These are phyloP conservation scores for Girardinichthys multiradiatus DNA, from an alignment of 2,113 vertebrate genomes.

Conservation along the genomic window DNA sequence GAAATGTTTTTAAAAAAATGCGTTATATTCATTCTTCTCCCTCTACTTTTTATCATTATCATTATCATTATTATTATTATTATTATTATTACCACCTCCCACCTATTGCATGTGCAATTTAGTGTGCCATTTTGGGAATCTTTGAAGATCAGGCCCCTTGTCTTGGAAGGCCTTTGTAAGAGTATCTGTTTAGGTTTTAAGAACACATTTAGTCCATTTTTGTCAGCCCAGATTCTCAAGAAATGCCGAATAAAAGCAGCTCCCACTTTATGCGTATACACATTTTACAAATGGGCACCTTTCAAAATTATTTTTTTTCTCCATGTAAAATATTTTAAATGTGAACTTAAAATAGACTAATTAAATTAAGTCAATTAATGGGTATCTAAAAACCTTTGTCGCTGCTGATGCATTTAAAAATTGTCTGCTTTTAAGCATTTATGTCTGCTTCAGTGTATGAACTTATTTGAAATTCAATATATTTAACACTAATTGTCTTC, in stretches of 20 bases:
- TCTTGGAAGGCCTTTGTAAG: background rate
- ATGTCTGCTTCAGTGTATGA: background rate
- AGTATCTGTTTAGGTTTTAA: background rate
- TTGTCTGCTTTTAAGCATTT: slow-evolving; percentile 3
- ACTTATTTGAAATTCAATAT: background rate
- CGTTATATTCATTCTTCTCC: no score
- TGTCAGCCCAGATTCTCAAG: no score
- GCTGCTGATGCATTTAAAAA: background rate
- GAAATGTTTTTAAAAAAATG: no score
- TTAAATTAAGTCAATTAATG: background rate
- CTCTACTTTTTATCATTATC: background rate
- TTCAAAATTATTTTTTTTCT: no score
- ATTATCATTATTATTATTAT: no score
- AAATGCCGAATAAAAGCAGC: no score
- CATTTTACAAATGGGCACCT: no score
- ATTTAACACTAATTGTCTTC: background rate
- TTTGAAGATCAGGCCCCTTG: no score
- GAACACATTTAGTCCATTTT: background rate
- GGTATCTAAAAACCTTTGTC: slow-evolving; percentile 1
- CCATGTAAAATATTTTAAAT: no score
- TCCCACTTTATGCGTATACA: background rate
- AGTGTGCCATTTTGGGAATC: no score
- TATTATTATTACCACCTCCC: background rate
- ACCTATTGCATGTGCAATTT: no score
- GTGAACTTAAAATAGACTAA: no score